A percentile compares a stretch with the other conserved stretches of the same genome.
Conservation (phyloP, 2,797 vertebrate genomes). For the Esox lucius region DNA sequence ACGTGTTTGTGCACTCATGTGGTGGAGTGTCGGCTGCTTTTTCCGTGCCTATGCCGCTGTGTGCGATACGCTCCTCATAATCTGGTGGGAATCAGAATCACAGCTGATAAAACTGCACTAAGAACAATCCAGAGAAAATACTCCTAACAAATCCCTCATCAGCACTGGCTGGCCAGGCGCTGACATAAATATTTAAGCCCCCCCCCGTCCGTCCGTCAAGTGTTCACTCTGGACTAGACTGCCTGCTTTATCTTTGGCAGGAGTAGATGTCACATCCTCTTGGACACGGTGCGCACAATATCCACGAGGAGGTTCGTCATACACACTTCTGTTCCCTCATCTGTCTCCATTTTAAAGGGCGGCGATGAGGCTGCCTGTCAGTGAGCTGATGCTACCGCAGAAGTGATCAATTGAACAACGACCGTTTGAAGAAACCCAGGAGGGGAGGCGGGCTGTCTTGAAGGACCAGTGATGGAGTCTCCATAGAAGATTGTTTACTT, state of each 20-base stretch:
- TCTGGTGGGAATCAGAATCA: neutral
- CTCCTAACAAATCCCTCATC: neutral
- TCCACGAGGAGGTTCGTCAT: neutral
- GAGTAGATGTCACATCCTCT: neutral
- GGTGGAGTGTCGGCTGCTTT: neutral
- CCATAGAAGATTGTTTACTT: neutral
- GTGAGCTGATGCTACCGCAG: neutral
- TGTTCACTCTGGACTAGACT: neutral
- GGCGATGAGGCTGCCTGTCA: neutral
- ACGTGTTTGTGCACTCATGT: neutral
- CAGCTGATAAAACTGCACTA: neutral
- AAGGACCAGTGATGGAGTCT: neutral
- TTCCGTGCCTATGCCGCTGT: neutral
- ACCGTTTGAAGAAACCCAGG: neutral
- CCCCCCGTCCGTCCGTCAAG: neutral
- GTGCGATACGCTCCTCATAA: neutral
- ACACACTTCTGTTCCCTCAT: neutral
- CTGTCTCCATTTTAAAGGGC: neutral
- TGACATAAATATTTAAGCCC: neutral
- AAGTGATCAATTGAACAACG: conserved; percentile 5
- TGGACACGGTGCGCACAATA: neutral
- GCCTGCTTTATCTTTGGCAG: neutral
- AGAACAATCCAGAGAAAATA: neutral
- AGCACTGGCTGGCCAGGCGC: neutral
- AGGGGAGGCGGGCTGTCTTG: neutral